phyloP scores from a whole-genome alignment of 1,140 invertebrate genomes.

The Drosophila ananassae region DNA sequence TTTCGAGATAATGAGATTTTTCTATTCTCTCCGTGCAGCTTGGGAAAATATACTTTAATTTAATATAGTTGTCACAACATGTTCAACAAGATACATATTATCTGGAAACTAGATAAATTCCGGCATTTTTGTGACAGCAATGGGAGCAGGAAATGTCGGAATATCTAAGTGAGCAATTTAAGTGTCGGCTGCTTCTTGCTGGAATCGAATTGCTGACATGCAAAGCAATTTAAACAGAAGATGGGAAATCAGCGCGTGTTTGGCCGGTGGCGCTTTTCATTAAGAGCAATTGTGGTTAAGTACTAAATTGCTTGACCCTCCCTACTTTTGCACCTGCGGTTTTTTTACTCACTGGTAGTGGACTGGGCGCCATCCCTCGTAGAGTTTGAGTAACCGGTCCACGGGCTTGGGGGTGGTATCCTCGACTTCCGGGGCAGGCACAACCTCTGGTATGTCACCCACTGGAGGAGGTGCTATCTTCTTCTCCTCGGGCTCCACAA shows the following conservation, averaged over 20 bases:
- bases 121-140: slow-evolving; percentile 15
- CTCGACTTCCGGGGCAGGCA: slow-evolving; percentile 30
- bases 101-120: slow-evolving; percentile 12
- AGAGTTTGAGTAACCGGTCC: slow-evolving; percentile 64
- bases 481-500: slow-evolving; percentile 8
- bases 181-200: slow-evolving; percentile 38
- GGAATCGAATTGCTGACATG: slow-evolving; percentile 57
- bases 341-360: slow-evolving; percentile 47
- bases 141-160: slow-evolving; percentile 41
- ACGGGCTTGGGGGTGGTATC: slow-evolving; percentile 40
- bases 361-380: slow-evolving; percentile 76
- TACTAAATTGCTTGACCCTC: slow-evolving; percentile 25
- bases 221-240: slow-evolving; percentile 46
- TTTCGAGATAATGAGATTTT: not conserved
- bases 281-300: slow-evolving; percentile 50
- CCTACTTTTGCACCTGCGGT: slow-evolving; percentile 55
- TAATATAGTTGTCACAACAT: not conserved
- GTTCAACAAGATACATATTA: not conserved
- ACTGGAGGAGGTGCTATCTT: slow-evolving; percentile 40
- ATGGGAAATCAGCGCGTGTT: slow-evolving; percentile 10
- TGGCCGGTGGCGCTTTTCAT: slow-evolving; percentile 36
- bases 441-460: slow-evolving; percentile 62
- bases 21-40: too few species aligned
- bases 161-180: slow-evolving; percentile 55
- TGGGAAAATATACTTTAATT: not conserved